Conservation (phyloP, 2,113 vertebrate species). For the Caretta caretta region DNA sequence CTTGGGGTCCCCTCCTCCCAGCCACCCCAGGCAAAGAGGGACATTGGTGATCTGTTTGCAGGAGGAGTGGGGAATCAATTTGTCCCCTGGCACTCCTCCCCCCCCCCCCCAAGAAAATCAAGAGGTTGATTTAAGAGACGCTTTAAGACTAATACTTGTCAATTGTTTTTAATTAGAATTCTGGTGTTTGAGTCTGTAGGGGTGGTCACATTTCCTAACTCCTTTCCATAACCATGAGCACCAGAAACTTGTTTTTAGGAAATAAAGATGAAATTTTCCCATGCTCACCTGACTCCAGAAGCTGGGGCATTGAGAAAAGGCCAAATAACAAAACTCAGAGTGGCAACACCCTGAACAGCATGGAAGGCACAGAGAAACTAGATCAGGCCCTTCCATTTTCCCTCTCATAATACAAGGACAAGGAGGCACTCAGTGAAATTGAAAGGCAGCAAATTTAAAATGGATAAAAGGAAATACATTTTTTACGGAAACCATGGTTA, state of each 20-base stretch:
- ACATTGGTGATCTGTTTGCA: no score
- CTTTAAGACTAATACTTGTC: fast-evolving
- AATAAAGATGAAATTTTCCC: neutral
- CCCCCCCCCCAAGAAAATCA: no score
- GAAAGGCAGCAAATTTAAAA: neutral
- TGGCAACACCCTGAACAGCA: fast-evolving
- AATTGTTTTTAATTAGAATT: neutral
- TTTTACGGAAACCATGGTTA: neutral
- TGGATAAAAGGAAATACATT: neutral
- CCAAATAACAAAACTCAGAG: neutral
- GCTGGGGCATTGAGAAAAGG: neutral
- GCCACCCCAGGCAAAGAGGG: neutral
- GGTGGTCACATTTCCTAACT: neutral
- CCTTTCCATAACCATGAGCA: neutral
- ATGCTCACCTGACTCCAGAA: neutral
- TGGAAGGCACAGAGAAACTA: neutral
- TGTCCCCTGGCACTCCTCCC: no score
- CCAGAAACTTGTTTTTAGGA: neutral
- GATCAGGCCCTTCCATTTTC: neutral
- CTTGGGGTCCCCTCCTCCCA: neutral
- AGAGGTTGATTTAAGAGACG: neutral
- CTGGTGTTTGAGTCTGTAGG: neutral
- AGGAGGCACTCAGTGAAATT: neutral
- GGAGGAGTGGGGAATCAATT: no score
- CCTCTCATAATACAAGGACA: neutral